Evolutionary conservation across 30 jellyfish, hydroid and myxozoan genomes (phyloP).

Genomic region (Aurelia sp.): DNA sequence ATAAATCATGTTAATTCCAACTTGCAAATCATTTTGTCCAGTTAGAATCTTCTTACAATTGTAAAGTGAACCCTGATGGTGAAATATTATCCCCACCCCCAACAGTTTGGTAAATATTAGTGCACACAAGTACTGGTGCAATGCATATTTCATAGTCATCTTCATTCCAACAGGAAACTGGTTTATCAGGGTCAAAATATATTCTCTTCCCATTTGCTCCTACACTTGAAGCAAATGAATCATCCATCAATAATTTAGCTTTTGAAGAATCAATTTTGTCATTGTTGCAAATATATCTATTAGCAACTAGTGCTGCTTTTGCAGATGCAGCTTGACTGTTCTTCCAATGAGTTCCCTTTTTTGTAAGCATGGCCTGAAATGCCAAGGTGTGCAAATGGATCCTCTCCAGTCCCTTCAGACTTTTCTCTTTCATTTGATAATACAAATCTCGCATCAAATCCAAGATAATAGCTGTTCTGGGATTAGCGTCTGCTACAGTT

Average conservation of each 20-base stretch:
- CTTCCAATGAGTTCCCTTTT: constrained; percentile 77
- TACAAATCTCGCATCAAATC: constrained; percentile 80
- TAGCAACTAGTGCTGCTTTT: constrained; percentile 91
- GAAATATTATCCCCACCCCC: constrained; percentile 97
- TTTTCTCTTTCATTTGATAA: constrained; percentile 37
- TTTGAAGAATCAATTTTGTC: constrained; percentile 62
- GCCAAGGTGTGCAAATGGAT: constrained; percentile 93
- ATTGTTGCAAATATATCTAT: constrained; percentile 80
- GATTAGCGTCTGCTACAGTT: constrained; percentile 84
- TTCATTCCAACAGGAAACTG: constrained; percentile 97
- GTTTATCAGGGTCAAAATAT: constrained; percentile 66
- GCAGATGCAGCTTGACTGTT: constrained; percentile 77
- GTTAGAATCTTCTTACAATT: constrained; percentile 6
- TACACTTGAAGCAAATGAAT: constrained; percentile 78
- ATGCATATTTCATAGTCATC: constrained; percentile 84
- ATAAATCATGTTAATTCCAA: too few species aligned
- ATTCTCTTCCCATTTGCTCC: constrained; percentile 61
- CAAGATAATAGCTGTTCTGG: constrained; percentile 85
- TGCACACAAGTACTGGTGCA: constrained; percentile 96
- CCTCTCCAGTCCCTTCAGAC: constrained; percentile 77
- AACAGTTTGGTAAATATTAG: constrained; percentile 86
- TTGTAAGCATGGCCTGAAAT: constrained; percentile 75
- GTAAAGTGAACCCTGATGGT: constrained; percentile 84
- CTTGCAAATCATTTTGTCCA: too few species aligned
- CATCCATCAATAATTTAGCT: constrained; percentile 91